phyloP scores from a whole-genome alignment of 2,113 vertebrate genomes.

The Mesembrinibis cayennensis region DNA sequence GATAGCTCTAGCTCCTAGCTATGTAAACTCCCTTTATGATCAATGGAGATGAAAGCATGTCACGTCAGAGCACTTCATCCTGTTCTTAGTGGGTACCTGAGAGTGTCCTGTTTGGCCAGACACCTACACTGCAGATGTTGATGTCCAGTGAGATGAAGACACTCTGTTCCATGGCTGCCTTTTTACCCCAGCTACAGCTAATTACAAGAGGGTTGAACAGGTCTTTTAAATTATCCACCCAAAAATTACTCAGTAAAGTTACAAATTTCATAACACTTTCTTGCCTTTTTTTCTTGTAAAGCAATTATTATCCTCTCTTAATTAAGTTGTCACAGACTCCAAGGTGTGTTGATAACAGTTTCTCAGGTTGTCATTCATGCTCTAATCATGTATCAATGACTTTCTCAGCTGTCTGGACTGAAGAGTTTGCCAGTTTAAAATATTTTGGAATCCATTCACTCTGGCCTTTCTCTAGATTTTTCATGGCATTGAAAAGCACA shows the following conservation, averaged over 20 bases:
- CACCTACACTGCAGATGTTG: not conserved
- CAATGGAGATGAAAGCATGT: not conserved
- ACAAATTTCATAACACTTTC: not conserved
- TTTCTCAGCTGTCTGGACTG: slow-evolving; percentile 12
- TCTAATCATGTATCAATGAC: not conserved
- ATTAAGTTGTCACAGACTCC: not conserved
- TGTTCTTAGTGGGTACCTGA: not conserved
- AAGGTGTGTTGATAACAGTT: not conserved
- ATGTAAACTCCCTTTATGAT: not conserved
- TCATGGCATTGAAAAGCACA: not conserved
- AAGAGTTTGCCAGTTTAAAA: slow-evolving; percentile 4
- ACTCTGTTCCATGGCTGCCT: not conserved
- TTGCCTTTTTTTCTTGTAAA: not conserved
- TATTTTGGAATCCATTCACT: slow-evolving; percentile 1
- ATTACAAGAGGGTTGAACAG: not conserved
- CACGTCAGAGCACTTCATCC: not conserved
- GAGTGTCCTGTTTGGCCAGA: not conserved
- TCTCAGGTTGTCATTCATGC: not conserved
- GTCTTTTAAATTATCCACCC: not conserved
- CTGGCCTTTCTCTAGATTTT: slow-evolving; percentile 22
- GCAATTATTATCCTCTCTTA: not conserved
- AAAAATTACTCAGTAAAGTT: not conserved
- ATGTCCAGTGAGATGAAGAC: not conserved
- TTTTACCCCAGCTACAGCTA: not conserved
- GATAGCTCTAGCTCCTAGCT: not conserved